A percentile compares a stretch with the other conserved stretches of the same genome.
Evolutionary conservation across 2,797 vertebrate species (phyloP).

Genomic region (Labroides dimidiatus): DNA sequence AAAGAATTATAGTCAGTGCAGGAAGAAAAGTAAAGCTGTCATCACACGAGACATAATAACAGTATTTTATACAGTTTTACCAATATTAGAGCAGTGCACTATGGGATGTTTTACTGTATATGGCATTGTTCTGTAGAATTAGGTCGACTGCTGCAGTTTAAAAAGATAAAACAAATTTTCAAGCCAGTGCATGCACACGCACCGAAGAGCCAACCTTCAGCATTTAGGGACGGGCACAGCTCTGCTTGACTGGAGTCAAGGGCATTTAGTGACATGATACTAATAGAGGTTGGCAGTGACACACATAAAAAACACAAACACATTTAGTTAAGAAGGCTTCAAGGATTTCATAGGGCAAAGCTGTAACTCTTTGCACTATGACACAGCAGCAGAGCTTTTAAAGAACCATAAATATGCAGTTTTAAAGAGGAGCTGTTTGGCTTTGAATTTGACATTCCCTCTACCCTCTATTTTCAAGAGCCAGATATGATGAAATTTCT

Average conservation of each 20-base stretch:
- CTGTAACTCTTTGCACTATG: constrained; percentile 46
- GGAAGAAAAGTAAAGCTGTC: constrained; percentile 35
- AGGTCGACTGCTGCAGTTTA: background rate
- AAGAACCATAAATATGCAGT: constrained; percentile 44
- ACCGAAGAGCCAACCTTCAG: constrained; percentile 41
- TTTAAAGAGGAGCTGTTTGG: constrained; percentile 28
- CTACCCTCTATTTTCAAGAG: background rate
- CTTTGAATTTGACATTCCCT: constrained; percentile 5
- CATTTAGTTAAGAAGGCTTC: constrained; percentile 69
- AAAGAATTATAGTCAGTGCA: constrained; percentile 52
- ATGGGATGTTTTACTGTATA: constrained; percentile 8
- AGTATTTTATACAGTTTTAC: constrained; percentile 29
- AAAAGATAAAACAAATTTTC: background rate
- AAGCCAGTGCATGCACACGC: constrained; percentile 7
- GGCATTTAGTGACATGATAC: constrained; percentile 70
- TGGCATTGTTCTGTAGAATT: constrained; percentile 18
- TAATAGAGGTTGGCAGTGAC: constrained; percentile 70
- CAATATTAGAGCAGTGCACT: constrained; percentile 28
- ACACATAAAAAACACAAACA: constrained; percentile 70
- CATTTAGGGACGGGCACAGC: constrained; percentile 39
- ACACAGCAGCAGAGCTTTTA: constrained; percentile 47
- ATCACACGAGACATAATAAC: constrained; percentile 36
- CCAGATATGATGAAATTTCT: constrained; percentile 7
- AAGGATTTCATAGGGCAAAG: constrained; percentile 68
- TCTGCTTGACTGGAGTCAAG: constrained; percentile 61